These are phyloP conservation scores for Saccostrea cuccullata DNA, from an alignment of 1,140 invertebrate genomes.

Conservation along the genomic window DNA sequence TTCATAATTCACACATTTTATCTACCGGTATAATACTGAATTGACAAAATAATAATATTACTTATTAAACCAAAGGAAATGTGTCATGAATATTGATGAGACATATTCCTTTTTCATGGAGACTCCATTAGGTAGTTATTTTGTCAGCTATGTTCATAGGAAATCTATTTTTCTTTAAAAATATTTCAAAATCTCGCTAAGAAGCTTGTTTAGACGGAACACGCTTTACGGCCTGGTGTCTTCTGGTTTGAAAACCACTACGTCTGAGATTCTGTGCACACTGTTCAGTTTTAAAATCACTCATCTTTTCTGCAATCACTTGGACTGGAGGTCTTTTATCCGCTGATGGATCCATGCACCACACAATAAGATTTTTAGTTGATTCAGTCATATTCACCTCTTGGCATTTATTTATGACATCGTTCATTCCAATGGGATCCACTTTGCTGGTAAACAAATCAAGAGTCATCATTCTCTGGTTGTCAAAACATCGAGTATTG, in stretches of 20 bases:
- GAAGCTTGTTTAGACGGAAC: background rate
- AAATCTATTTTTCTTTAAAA: no score
- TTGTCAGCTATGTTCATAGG: no score
- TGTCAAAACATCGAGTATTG: conserved; percentile 49
- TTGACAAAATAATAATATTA: no score
- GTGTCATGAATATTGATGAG: no score
- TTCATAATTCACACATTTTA: no score
- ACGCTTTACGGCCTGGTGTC: background rate
- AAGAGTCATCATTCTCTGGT: conserved; percentile 52
- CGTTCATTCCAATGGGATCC: conserved; percentile 58
- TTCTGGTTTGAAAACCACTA: background rate
- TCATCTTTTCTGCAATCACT: background rate
- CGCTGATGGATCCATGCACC: conserved; percentile 33
- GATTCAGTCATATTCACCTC: conserved; percentile 7
- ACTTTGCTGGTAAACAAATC: conserved; percentile 53
- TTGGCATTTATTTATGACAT: conserved; percentile 14
- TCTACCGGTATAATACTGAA: no score
- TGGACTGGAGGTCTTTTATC: conserved; percentile 45
- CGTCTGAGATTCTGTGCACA: background rate
- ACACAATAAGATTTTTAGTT: conserved; percentile 45
- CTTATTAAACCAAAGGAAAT: no score
- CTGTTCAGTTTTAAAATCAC: conserved; percentile 34
- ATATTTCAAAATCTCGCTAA: no score
- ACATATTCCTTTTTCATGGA: no score
- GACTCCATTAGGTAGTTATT: no score